Conservation (phyloP, 2,888 invertebrate species). For the Pristionchus japonicus region DNA sequence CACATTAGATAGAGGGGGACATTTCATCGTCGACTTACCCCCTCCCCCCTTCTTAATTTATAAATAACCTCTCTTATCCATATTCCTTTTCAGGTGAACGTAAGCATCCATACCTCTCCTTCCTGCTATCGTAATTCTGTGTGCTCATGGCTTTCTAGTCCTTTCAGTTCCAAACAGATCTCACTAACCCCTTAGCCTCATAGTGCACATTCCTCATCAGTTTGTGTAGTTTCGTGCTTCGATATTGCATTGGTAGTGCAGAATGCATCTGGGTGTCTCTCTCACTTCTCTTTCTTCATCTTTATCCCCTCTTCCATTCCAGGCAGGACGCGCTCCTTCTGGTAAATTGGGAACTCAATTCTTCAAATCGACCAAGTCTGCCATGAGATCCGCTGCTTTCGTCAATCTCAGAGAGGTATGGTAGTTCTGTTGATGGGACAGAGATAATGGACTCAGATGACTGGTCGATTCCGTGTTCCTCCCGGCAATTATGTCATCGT, state of each 20-base stretch:
- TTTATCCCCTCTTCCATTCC: not conserved
- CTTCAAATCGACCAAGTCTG: slow-evolving; percentile 88
- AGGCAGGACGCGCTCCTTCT: not conserved
- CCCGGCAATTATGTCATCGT: slow-evolving; percentile 94
- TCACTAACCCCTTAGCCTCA: not conserved
- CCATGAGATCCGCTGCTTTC: slow-evolving; percentile 90
- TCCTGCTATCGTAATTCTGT: not conserved
- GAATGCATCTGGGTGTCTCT: not conserved
- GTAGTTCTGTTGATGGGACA: not conserved
- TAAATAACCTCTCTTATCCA: not conserved
- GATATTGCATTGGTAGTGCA: not conserved
- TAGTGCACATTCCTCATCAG: not conserved
- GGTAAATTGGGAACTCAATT: slow-evolving; percentile 77
- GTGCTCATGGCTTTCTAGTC: not conserved
- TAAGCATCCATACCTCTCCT: not conserved
- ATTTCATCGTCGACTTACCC: too few species aligned
- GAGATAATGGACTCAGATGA: slow-evolving; percentile 79
- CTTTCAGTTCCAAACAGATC: not conserved
- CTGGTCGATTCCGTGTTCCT: slow-evolving; percentile 89
- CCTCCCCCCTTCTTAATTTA: slow-evolving; percentile 27
- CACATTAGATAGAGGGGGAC: not conserved
- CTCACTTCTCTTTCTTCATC: not conserved
- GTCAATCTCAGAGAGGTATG: slow-evolving; percentile 89
- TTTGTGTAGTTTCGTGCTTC: too few species aligned
- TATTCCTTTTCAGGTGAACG: not conserved